Base-by-base conservation (phyloP, 2,888 invertebrate genomes). In the Drosophila niveifrons region DNA sequence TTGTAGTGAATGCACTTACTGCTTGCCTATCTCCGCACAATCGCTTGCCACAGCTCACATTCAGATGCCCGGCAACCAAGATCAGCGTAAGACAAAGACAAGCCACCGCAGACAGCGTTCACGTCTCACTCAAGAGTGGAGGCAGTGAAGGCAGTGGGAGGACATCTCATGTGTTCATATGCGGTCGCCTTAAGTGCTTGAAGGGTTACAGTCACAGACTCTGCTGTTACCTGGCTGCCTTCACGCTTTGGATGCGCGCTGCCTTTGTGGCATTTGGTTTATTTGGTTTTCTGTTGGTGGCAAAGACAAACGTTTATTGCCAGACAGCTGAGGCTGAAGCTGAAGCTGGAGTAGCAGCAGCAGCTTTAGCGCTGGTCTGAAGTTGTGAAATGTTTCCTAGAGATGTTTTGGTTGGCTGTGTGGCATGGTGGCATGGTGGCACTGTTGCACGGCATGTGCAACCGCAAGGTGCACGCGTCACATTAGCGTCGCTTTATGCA, bases 111-210 rank as follows among this genome's bases (percentile, higher is more conserved):
- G 70, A 65, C 61, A 56, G 65, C 61, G 59, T 52, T 46, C 56
- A 70, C 15, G 46, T 18, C 44, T 15, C 11, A 29, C 39, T 58
- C 56, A 53, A 56, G 39, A 57, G 70, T 63, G 41, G 41, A 47
- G 52, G 3, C 10, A 36, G 47, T 0, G 51, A 29, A 63, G 67
- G 13, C 0, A 13, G 39, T 2, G 39, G n/a, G 13, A n/a, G 39
- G 7, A 13, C 80, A 77, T 72, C 68, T 72, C 68, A 66, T 66
- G 62, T 75, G 77, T 71, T 81, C 51, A 69, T 72, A 56, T 82
- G 86, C 57, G 82, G 82, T 86, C 67, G 75, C 28, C 78, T 79
- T 72, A 78, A 81, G 84, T 78, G 77, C 75, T 73, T 55, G 64
- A 72, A 62, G 67, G 67, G 72, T 61, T 66, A 62, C 64, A 59